Percentiles rank a stretch among this genome's conserved stretches.
Evolutionary conservation across 2,797 vertebrate species (phyloP).

Genomic region (Pristis pectinata): DNA sequence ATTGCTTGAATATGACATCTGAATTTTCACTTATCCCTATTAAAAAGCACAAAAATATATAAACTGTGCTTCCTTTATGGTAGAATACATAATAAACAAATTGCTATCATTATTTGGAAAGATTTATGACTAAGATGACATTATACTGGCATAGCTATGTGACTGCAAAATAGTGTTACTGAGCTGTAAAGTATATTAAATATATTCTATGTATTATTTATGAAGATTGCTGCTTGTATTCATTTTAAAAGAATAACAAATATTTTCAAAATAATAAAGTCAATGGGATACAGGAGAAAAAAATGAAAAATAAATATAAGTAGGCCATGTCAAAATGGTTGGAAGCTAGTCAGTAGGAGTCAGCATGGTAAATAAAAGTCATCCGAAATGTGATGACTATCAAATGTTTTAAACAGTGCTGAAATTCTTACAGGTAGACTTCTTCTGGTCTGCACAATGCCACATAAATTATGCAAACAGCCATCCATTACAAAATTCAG

Average conservation of each 20-base stretch:
- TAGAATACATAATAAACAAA: background rate
- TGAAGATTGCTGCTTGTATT: background rate
- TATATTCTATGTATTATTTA: background rate
- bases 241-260: slow-evolving; percentile 13
- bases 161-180: background rate
- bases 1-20: background rate
- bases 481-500: background rate
- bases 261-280: background rate
- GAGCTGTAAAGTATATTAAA: background rate
- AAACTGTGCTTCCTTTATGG: background rate
- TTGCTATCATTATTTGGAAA: background rate
- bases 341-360: background rate
- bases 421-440: background rate
- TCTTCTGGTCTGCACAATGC: background rate
- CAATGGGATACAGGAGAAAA: background rate
- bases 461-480: background rate
- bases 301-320: background rate
- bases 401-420: background rate
- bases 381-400: background rate
- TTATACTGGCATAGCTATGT: background rate
- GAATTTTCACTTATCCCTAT: background rate
- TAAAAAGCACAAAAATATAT: background rate
- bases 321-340: background rate
- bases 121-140: background rate
- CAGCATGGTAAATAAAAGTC: background rate